Evolutionary conservation across 1,140 invertebrate genomes (phyloP).

Genomic region (Eupeodes corollae): DNA sequence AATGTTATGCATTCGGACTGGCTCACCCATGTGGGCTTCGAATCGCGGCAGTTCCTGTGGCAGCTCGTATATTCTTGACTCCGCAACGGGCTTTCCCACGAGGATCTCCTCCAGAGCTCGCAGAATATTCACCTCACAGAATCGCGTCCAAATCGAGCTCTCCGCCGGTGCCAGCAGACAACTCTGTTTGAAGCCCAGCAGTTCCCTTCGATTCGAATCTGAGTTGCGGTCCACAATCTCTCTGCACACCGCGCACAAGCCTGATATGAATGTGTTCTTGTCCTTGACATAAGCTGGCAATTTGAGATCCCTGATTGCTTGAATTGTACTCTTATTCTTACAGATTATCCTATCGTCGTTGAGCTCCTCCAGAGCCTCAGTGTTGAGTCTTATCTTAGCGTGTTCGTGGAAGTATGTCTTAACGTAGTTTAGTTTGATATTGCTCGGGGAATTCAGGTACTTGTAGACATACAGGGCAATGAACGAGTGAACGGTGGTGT

Average conservation of each 20-base stretch:
- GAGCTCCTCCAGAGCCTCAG: constrained; percentile 18
- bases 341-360: constrained; percentile 26
- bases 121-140: constrained; percentile 74
- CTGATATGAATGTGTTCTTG: constrained; percentile 48
- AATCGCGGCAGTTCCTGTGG: constrained; percentile 58
- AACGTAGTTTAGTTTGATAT: constrained; percentile 29
- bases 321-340: constrained; percentile 17
- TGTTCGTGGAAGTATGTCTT: not conserved
- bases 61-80: constrained; percentile 27
- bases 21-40: constrained; percentile 76
- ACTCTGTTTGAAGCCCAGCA: constrained; percentile 64
- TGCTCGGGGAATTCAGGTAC: constrained; percentile 21
- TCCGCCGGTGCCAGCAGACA: constrained; percentile 74
- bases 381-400: constrained; percentile 20
- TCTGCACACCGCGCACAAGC: constrained; percentile 53
- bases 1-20: constrained; percentile 76
- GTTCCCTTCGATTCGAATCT: constrained; percentile 38
- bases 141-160: constrained; percentile 80
- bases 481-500: constrained; percentile 26
- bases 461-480: constrained; percentile 24
- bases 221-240: constrained; percentile 42
- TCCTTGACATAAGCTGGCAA: constrained; percentile 37
- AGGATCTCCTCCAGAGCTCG: constrained; percentile 17
- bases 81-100: not conserved
- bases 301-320: constrained; percentile 21